A percentile compares a stretch with the other conserved stretches of the same genome.
Conservation (phyloP, 2,888 invertebrate genomes). For the Ypsolopha sequella region DNA sequence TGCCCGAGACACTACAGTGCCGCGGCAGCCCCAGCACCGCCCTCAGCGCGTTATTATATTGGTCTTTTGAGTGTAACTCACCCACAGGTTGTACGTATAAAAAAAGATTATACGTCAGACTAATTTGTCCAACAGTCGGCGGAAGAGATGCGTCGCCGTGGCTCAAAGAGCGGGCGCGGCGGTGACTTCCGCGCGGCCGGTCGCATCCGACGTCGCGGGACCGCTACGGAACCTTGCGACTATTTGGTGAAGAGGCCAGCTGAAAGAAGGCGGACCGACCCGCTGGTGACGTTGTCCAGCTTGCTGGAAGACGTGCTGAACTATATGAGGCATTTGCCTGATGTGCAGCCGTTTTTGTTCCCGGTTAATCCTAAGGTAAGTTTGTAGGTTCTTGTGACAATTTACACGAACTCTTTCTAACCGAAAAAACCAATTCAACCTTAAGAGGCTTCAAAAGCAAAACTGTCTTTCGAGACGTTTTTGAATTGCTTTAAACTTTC, state of each 20-base stretch:
- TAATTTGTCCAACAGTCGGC: slow-evolving; percentile 65
- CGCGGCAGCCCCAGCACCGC: no score
- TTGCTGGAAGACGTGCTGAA: slow-evolving; percentile 92
- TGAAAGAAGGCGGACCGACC: slow-evolving; percentile 94
- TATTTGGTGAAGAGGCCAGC: slow-evolving; percentile 89
- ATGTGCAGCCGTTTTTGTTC: slow-evolving; percentile 92
- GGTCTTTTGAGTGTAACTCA: no score
- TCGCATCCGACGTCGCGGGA: slow-evolving; percentile 38
- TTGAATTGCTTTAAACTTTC: no score
- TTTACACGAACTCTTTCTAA: no score
- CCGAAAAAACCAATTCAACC: no score
- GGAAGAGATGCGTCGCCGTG: slow-evolving; percentile 84
- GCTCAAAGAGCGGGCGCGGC: slow-evolving; percentile 78
- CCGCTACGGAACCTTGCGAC: slow-evolving; percentile 72
- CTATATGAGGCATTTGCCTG: slow-evolving; percentile 91
- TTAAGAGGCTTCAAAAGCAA: no score
- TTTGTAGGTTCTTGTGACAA: neutral
- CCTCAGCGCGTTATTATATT: no score
- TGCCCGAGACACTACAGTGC: no score
- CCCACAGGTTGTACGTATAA: no score
- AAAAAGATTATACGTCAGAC: neutral
- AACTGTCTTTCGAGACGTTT: no score
- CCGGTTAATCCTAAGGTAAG: slow-evolving; percentile 92
- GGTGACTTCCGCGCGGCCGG: slow-evolving; percentile 56
- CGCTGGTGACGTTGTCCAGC: slow-evolving; percentile 93